These are phyloP conservation scores for Phoxinus dragarum DNA, from an alignment of 2,797 vertebrate species.

Conservation along the genomic window DNA sequence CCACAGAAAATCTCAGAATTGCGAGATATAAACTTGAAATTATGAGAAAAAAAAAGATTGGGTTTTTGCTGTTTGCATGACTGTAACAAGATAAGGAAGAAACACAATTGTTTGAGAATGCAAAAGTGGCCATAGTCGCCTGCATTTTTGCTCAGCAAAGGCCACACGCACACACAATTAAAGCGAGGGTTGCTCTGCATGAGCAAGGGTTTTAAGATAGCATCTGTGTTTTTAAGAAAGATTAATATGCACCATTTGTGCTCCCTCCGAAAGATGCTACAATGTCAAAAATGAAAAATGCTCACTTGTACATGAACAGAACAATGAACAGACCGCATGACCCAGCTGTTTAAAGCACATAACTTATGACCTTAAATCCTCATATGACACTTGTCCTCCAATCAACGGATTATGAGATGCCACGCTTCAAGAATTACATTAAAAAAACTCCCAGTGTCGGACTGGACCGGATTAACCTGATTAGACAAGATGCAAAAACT, in stretches of 20 bases:
- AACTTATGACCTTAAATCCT: slow-evolving; percentile 7
- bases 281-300: slow-evolving; percentile 16
- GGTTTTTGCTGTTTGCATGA: neutral
- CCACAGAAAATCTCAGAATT: neutral
- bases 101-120: neutral
- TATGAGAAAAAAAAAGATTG: neutral
- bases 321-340: neutral
- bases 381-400: slow-evolving; percentile 11
- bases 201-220: slow-evolving; percentile 11
- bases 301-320: slow-evolving; percentile 17
- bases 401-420: slow-evolving; percentile 30
- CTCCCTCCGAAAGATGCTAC: slow-evolving; percentile 2
- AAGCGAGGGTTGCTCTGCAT: neutral
- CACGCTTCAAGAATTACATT: slow-evolving; percentile 38
- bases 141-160: neutral
- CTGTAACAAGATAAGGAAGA: neutral
- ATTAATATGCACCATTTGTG: slow-evolving; percentile 30
- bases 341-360: slow-evolving; percentile 29
- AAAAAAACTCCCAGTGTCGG: slow-evolving; percentile 26
- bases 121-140: neutral
- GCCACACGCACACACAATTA: neutral
- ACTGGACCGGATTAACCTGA: slow-evolving; percentile 42
- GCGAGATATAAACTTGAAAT: neutral
- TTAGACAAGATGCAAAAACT: slow-evolving; percentile 47
- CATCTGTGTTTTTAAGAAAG: slow-evolving; percentile 41